A percentile compares a stretch with the other conserved stretches of the same genome.
phyloP scores from a whole-genome alignment of 2,113 vertebrate genomes.

The Haliaeetus leucogaster region DNA sequence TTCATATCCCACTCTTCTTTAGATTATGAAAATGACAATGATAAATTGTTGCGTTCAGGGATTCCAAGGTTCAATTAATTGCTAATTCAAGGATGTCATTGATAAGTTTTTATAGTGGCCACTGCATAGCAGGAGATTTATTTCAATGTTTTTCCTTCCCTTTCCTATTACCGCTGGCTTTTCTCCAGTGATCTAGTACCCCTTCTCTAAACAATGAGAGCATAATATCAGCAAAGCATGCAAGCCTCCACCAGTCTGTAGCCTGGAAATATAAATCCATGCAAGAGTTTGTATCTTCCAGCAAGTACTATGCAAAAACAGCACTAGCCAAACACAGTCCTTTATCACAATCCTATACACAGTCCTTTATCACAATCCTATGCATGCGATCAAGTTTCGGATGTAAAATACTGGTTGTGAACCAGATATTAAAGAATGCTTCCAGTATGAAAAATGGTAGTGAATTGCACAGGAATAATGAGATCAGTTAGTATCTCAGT shows the following conservation, averaged over 20 bases:
- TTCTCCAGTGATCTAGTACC: constrained; percentile 25
- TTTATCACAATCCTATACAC: background rate
- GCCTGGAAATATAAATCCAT: constrained; percentile 39
- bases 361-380: background rate
- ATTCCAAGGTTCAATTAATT: background rate
- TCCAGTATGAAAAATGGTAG: background rate
- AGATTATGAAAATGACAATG: background rate
- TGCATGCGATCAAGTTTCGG: background rate
- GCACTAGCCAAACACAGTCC: background rate
- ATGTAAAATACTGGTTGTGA: background rate
- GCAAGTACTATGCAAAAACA: background rate
- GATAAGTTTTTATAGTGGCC: background rate
- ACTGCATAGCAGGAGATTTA: background rate
- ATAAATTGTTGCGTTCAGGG: background rate
- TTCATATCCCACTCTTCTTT: background rate
- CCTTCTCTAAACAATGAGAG: constrained; percentile 42
- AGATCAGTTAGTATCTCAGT: background rate
- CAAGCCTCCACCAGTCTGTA: constrained; percentile 34
- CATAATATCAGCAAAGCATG: background rate
- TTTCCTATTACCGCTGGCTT: constrained; percentile 10
- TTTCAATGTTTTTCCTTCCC: background rate
- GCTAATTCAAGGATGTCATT: background rate
- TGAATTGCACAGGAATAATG: background rate
- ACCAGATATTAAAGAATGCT: background rate
- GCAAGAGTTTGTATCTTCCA: constrained; percentile 1